These are phyloP conservation scores for Naja naja DNA, from an alignment of 2,113 vertebrate species.

Conservation along the genomic window DNA sequence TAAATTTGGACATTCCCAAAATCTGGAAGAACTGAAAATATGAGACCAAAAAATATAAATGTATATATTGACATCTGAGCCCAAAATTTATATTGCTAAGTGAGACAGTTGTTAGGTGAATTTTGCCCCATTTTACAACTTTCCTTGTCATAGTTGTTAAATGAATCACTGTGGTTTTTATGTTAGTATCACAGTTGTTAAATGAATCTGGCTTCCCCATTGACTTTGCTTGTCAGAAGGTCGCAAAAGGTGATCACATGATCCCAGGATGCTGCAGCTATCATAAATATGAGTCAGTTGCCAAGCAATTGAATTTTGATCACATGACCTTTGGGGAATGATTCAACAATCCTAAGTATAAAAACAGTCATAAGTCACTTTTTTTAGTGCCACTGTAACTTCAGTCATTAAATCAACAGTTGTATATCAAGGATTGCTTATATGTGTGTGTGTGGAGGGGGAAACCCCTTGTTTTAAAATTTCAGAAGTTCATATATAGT, in stretches of 20 bases:
- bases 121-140: background rate
- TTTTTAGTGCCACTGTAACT: background rate
- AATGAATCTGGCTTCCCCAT: background rate
- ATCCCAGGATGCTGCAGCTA: background rate
- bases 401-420: background rate
- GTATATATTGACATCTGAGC: background rate
- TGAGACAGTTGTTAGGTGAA: background rate
- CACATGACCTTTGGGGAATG: background rate
- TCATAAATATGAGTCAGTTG: background rate
- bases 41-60: background rate
- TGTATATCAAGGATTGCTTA: background rate
- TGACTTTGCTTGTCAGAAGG: background rate
- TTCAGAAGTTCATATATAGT: background rate
- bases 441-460: no score
- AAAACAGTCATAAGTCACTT: background rate
- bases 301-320: background rate
- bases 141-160: background rate
- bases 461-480: background rate
- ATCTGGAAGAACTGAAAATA: background rate
- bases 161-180: background rate
- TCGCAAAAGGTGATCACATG: background rate
- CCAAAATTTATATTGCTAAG: background rate
- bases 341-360: background rate
- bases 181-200: background rate
- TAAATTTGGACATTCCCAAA: background rate